phyloP scores from a whole-genome alignment of 2,113 vertebrate genomes.

The Phodopus roborovskii region DNA sequence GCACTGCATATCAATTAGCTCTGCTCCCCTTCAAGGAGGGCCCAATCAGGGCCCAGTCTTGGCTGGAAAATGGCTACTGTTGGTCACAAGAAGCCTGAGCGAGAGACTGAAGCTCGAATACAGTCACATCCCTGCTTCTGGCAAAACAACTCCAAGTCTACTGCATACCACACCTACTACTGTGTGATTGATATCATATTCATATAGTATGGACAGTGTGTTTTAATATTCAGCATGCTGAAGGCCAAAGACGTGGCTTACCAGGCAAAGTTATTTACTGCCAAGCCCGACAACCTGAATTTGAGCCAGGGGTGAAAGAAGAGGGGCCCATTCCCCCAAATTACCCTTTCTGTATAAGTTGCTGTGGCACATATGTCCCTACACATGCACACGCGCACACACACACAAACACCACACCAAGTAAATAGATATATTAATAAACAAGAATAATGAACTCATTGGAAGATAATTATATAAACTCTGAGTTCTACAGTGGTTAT shows the following conservation, averaged over 20 bases:
- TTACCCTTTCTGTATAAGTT: neutral
- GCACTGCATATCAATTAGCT: neutral
- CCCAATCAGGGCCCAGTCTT: neutral
- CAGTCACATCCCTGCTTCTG: neutral
- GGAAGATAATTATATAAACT: constrained; percentile 48
- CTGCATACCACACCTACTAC: neutral
- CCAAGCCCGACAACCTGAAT: neutral
- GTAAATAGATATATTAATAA: neutral
- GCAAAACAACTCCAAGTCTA: constrained; percentile 19
- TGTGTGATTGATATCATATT: neutral
- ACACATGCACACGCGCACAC: neutral
- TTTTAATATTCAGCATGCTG: constrained; percentile 15
- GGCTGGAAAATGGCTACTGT: neutral
- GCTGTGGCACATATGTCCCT: neutral
- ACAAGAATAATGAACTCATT: constrained; percentile 1
- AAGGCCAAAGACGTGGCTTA: neutral
- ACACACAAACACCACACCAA: neutral
- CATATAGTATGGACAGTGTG: neutral
- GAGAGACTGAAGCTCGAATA: neutral
- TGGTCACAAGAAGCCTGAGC: neutral
- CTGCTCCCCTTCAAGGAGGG: neutral
- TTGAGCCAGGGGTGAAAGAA: neutral
- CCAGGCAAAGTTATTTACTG: neutral
- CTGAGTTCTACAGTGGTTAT: neutral
- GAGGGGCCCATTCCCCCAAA: neutral